These are phyloP conservation scores for Myiozetetes cayanensis DNA, from an alignment of 2,113 vertebrate genomes.

Conservation along the genomic window DNA sequence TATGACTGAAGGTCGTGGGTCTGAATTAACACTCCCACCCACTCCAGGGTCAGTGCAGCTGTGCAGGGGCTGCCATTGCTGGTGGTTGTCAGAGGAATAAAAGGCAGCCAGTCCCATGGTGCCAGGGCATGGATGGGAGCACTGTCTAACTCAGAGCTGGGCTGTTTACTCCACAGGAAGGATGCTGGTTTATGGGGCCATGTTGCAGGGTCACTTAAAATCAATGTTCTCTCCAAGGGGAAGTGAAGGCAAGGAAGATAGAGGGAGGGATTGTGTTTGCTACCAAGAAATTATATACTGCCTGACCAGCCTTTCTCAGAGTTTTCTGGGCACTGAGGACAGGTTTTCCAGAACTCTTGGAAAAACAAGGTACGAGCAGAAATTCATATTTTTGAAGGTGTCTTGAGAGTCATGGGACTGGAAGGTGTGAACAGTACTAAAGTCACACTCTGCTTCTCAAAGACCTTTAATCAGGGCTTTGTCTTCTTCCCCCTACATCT, in stretches of 20 bases:
- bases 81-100: background rate
- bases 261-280: background rate
- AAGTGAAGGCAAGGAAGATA: background rate
- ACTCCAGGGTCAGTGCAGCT: background rate
- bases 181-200: background rate
- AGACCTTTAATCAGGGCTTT: background rate
- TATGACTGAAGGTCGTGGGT: background rate
- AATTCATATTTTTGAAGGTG: background rate
- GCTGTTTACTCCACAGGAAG: background rate
- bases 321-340: background rate
- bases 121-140: background rate
- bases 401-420: background rate
- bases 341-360: slow-evolving; percentile 21
- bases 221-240: background rate
- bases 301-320: background rate
- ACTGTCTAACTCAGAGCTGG: background rate
- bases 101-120: background rate
- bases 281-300: background rate
- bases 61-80: rapidly evolving
- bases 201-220: background rate
- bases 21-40: background rate
- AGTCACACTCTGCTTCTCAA: background rate
- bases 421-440: background rate
- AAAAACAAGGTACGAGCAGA: background rate
- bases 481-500: background rate